Evolutionary conservation across 2,888 invertebrate genomes (phyloP), one percentile per base, ranked within the genome.

Genomic region (Coenonympha glycerion): DNA sequence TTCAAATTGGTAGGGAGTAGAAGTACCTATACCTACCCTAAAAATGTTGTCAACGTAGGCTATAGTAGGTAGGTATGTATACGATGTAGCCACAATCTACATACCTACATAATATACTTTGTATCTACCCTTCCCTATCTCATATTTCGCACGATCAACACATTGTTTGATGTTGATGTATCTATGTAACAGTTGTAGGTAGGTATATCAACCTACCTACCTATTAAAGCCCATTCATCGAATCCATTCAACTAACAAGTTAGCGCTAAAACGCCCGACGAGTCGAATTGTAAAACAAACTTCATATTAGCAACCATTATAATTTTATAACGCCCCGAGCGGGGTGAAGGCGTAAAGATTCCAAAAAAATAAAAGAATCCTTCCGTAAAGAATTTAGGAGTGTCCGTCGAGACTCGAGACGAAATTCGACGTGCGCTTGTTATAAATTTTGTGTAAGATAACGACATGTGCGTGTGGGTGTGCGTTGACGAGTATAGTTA

Each of bases 361-460:
- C 60, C 66, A 70, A 73, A 79, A 24, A 39, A 37, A 76, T 79
- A 79, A 75, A 67, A 59, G 68, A 73, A 78, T 78, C 81, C 79
- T 80, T 82, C 83, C 80, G 80, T 76, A 77, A 77, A 82, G 83
- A 83, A 84, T 85, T 85, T 82, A 83, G 84, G 80, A 84, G 83
- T 82, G 83, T 78, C 79, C 82, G 71, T 60, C 59, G 62, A 69
- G 79, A 83, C 79, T 59, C 59, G 62, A 69, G 79, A 83, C 79
- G 73, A 78, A 84, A 82, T 83, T 79, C 72, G 77, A 81, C 75
- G 79, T 77, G 39, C 15, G 79, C 80, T 85, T 73, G 85, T 86
- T 86, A 86, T 85, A 86, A 84, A 85, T 84, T 85, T 84, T 78
- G 81, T 85, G 75, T 79, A 80, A 85, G 84, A 86, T 85, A 85